These are phyloP conservation scores for Brevimyrus niger DNA, from an alignment of 2,113 vertebrate species.

Conservation along the genomic window DNA sequence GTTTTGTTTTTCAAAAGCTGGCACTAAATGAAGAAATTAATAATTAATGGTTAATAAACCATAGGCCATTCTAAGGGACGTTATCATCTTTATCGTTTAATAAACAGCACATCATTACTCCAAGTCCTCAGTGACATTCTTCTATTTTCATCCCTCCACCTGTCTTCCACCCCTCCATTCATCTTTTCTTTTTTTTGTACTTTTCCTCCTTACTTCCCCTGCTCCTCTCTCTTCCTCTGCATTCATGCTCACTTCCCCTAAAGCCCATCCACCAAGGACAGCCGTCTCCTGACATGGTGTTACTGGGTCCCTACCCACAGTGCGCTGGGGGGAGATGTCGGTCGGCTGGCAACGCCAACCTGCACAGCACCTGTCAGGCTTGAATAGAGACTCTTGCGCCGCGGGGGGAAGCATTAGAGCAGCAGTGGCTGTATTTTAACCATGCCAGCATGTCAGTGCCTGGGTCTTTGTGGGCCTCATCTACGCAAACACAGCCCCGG, in stretches of 20 bases:
- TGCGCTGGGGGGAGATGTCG: background rate
- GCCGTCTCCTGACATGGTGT: background rate
- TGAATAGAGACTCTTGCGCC: background rate
- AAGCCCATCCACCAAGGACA: background rate
- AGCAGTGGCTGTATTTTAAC: background rate
- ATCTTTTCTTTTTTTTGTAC: background rate
- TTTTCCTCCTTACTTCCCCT: background rate
- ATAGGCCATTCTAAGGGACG: background rate
- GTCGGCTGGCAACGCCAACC: background rate
- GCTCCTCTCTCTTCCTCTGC: background rate
- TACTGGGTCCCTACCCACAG: background rate
- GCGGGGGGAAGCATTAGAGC: background rate
- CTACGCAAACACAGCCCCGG: background rate
- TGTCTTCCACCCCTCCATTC: background rate
- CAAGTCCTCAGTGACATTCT: background rate
- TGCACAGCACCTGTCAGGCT: background rate
- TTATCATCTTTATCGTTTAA: conserved; percentile 20
- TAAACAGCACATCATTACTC: conserved; percentile 36
- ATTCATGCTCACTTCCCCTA: background rate
- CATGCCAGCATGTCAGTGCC: background rate
- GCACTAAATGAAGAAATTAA: background rate
- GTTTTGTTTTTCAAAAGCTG: conserved; percentile 1
- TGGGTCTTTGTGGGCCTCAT: background rate
- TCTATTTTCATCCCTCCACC: background rate
- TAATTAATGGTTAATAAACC: background rate